Conservation (phyloP, 2,113 vertebrate species). For the Aspidoscelis tigris region DNA sequence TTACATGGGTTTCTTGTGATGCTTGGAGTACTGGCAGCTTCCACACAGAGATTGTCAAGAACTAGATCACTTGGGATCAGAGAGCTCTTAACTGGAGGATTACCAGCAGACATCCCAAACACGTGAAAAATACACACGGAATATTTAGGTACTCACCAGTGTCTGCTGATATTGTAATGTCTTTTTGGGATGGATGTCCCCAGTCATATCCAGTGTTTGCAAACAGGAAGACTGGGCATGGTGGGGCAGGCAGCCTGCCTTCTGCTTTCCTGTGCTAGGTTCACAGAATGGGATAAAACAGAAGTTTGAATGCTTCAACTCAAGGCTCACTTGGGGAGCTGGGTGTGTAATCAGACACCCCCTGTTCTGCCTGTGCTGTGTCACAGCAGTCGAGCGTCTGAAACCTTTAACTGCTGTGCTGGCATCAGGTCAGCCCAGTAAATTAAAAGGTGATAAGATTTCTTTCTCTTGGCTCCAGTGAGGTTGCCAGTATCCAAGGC, state of each 20-base stretch:
- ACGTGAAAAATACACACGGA: neutral
- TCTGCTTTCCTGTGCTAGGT: conserved; percentile 30
- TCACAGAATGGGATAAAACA: conserved; percentile 14
- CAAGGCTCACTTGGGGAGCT: conserved; percentile 44
- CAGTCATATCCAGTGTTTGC: conserved; percentile 79
- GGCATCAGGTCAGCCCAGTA: conserved; percentile 64
- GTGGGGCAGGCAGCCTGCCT: neutral
- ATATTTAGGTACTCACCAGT: conserved; percentile 77
- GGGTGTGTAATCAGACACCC: conserved; percentile 69
- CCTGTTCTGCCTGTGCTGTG: conserved; percentile 59
- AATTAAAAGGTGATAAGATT: conserved; percentile 69
- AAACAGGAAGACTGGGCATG: neutral
- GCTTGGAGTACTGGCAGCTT: neutral
- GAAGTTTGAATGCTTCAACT: conserved; percentile 34
- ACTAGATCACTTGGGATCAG: neutral
- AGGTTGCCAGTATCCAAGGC: conserved; percentile 24
- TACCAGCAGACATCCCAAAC: neutral
- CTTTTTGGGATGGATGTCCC: conserved; percentile 85
- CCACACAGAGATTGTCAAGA: neutral
- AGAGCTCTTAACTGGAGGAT: neutral
- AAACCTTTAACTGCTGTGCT: conserved; percentile 48
- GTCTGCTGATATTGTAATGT: conserved; percentile 87
- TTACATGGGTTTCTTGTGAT: neutral
- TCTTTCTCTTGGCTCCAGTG: conserved; percentile 54
- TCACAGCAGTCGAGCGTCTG: conserved; percentile 49